These are phyloP conservation scores for Rhopalosiphum nymphaeae DNA, from an alignment of 2,888 invertebrate genomes.

Conservation along the genomic window DNA sequence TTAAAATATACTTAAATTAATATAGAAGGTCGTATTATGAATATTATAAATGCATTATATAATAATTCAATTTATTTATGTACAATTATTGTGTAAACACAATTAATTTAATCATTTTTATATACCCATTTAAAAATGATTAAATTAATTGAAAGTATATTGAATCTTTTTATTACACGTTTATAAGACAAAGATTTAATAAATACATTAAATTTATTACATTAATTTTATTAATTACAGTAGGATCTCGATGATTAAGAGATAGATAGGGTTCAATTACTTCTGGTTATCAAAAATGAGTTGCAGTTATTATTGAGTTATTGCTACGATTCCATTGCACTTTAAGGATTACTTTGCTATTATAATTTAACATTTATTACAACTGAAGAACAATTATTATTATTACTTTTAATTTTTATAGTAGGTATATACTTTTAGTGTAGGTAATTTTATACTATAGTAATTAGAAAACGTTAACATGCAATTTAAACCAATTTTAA, in stretches of 20 bases:
- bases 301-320: neutral
- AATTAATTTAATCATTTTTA: neutral
- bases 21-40: neutral
- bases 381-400: neutral
- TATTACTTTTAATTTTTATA: neutral
- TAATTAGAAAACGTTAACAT: neutral
- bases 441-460: neutral
- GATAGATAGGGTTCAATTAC: neutral
- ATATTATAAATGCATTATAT: neutral
- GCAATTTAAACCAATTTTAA: neutral
- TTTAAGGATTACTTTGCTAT: neutral
- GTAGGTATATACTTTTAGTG: neutral
- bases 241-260: neutral
- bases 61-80: neutral
- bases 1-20: neutral
- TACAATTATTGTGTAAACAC: neutral
- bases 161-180: neutral
- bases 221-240: neutral
- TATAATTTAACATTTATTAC: neutral
- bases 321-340: neutral
- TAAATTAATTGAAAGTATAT: neutral
- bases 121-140: neutral
- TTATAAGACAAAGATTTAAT: neutral
- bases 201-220: neutral
- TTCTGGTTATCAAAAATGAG: neutral